Conservation (phyloP, 2,888 invertebrate genomes). For the Autographa pulchrina region DNA sequence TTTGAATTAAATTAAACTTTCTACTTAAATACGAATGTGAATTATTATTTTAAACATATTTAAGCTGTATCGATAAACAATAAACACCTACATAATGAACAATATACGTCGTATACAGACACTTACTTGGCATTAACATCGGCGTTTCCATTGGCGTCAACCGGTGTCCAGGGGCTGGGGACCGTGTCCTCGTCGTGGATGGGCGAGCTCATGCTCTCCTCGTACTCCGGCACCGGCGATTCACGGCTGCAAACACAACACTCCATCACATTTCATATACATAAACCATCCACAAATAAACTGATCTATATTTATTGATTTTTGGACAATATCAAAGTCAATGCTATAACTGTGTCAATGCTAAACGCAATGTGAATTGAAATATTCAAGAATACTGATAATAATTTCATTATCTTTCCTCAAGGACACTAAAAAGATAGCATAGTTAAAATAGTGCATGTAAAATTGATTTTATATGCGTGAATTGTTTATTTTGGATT, state of each 20-base stretch:
- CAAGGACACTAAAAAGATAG: neutral
- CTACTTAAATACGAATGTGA: no score
- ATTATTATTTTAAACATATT: no score
- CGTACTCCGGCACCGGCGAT: constrained; percentile 49
- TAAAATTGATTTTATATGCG: neutral
- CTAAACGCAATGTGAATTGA: neutral
- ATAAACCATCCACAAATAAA: neutral
- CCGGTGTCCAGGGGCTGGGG: constrained; percentile 75
- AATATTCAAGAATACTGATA: neutral
- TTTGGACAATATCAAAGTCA: neutral
- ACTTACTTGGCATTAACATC: constrained; percentile 57
- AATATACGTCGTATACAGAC: no score
- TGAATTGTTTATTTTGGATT: no score
- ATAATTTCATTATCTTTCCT: neutral
- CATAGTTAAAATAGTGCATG: neutral
- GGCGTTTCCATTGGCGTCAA: constrained; percentile 60
- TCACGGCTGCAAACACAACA: constrained; percentile 41
- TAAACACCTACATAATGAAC: no score
- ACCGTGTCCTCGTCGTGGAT: constrained; percentile 76
- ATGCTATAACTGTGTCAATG: neutral
- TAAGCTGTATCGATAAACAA: no score
- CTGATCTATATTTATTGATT: neutral
- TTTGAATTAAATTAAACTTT: no score
- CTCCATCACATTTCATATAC: constrained; percentile 13
- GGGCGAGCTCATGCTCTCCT: constrained; percentile 38